Evolutionary conservation across 2,888 invertebrate genomes (phyloP).

Genomic region (Palloptera scutellata): DNA sequence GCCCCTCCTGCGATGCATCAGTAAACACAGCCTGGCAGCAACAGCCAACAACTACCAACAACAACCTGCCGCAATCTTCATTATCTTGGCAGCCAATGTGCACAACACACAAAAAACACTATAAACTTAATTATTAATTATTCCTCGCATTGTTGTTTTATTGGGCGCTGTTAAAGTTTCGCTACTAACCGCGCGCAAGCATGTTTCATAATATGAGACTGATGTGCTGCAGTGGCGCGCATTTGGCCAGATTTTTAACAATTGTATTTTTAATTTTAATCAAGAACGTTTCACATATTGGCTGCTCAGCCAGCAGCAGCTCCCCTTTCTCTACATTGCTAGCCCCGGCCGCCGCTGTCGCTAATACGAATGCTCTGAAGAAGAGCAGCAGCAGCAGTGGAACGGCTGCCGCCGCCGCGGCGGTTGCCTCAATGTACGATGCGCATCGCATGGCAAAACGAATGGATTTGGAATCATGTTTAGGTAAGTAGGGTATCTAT

Average conservation of each 20-base stretch:
- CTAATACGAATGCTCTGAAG: constrained; percentile 18
- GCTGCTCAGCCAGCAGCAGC: constrained; percentile 36
- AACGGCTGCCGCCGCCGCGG: constrained; percentile 16
- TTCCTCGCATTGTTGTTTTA: no score
- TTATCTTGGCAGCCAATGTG: no score
- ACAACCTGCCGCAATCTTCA: no score
- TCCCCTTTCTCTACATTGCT: constrained; percentile 33
- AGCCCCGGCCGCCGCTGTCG: constrained; percentile 35
- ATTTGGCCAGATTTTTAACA: constrained; percentile 23
- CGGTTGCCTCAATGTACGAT: constrained; percentile 44
- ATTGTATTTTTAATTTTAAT: constrained; percentile 41
- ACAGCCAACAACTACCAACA: no score
- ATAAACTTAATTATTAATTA: no score
- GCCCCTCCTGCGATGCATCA: no score
- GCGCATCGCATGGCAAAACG: constrained; percentile 58
- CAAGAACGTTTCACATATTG: constrained; percentile 40
- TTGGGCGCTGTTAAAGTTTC: no score
- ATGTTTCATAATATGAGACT: constrained; percentile 14
- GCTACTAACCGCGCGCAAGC: not conserved
- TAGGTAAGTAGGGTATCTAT: constrained; percentile 50
- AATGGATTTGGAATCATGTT: constrained; percentile 62
- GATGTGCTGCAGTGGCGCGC: constrained; percentile 3
- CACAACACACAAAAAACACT: no score
- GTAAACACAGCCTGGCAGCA: no score
- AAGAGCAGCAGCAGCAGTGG: constrained; percentile 19